These are phyloP conservation scores for Orientallactaga sibirica DNA, from an alignment of 2,797 vertebrate genomes.

Conservation along the genomic window DNA sequence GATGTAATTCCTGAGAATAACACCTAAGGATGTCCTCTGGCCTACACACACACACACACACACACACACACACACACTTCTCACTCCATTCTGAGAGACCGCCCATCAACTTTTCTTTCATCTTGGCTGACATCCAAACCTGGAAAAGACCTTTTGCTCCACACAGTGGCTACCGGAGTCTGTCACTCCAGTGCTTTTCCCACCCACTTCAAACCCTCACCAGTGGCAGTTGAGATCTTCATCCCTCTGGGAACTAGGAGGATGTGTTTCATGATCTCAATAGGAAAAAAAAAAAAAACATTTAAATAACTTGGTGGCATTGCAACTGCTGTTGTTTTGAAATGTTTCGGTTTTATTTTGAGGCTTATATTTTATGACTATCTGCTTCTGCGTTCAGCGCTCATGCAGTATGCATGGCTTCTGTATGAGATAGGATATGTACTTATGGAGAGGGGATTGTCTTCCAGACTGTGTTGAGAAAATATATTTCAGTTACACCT, in stretches of 20 bases:
- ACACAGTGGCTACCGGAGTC: not conserved
- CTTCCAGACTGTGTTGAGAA: conserved; percentile 75
- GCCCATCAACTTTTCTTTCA: not conserved
- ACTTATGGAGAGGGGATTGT: conserved; percentile 52
- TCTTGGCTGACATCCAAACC: not conserved
- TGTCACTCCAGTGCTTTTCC: accelerated
- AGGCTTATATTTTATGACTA: conserved; percentile 77
- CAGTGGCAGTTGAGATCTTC: not conserved
- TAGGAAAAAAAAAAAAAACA: conserved; percentile 21
- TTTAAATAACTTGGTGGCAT: conserved; percentile 43
- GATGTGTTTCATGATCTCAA: conserved; percentile 42
- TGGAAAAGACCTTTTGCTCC: not conserved
- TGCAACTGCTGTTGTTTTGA: conserved; percentile 85
- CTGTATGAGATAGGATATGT: conserved; percentile 80
- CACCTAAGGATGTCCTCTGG: too few relatives aligned
- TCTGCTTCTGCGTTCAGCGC: conserved; percentile 84
- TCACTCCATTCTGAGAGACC: not conserved
- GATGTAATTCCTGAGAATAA: too few relatives aligned
- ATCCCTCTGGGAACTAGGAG: not conserved
- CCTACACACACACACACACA: too few relatives aligned
- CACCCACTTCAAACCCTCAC: not conserved
- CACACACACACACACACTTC: too few relatives aligned
- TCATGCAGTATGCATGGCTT: conserved; percentile 83
- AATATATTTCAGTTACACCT: conserved; percentile 65
- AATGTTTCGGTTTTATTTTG: conserved; percentile 85